A percentile compares a stretch with the other conserved stretches of the same genome.
Evolutionary conservation across 2,113 vertebrate species (phyloP).

Genomic region (Trinectes maculatus): DNA sequence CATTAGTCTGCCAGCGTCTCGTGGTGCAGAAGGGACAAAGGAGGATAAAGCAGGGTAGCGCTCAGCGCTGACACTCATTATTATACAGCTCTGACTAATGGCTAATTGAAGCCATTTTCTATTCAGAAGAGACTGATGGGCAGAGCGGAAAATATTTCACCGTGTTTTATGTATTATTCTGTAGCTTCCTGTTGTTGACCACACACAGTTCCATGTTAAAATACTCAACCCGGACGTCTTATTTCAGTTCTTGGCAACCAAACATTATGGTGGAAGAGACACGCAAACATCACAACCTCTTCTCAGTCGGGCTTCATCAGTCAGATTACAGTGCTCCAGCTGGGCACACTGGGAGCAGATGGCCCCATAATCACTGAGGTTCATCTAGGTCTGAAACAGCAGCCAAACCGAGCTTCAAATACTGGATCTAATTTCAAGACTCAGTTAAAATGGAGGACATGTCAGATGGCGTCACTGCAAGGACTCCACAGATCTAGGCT

Average conservation of each 20-base stretch:
- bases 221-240: constrained; percentile 11
- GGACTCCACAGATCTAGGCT: constrained; percentile 26
- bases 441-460: constrained; percentile 54
- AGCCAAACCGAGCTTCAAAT: constrained; percentile 59
- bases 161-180: constrained; percentile 27
- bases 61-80: constrained; percentile 59
- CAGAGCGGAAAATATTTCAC: constrained; percentile 42
- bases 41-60: constrained; percentile 59
- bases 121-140: constrained; percentile 55
- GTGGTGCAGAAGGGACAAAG: constrained; percentile 62
- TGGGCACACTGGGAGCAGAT: constrained; percentile 80
- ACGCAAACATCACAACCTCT: constrained; percentile 34
- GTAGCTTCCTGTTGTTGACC: constrained; percentile 32
- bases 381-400: constrained; percentile 61
- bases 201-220: constrained; percentile 15
- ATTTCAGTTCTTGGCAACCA: constrained; percentile 30
- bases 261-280: constrained; percentile 33
- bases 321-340: constrained; percentile 73
- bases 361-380: constrained; percentile 75
- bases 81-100: constrained; percentile 63
- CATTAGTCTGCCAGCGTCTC: constrained; percentile 65
- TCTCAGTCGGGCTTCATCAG: constrained; percentile 58
- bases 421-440: constrained; percentile 66
- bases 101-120: constrained; percentile 68
- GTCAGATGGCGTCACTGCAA: constrained; percentile 45